A percentile compares a stretch with the other conserved stretches of the same genome.
Conservation (phyloP, 2,888 invertebrate genomes). For the Scaptodrosophila latifasciaeformis region DNA sequence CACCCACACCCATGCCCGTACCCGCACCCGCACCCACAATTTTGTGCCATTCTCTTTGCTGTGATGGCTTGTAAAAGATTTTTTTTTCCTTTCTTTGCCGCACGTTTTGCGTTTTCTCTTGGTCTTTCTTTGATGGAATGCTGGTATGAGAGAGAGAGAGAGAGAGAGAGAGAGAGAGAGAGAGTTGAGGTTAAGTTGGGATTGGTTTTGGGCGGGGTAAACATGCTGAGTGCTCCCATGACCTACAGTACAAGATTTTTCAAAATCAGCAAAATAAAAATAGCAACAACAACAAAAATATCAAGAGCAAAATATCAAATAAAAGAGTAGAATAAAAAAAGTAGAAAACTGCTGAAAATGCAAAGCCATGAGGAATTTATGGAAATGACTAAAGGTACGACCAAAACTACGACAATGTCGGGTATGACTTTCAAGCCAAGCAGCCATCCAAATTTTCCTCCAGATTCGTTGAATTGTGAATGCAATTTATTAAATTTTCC, state of each 20-base stretch:
- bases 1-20: background rate
- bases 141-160: too few species aligned
- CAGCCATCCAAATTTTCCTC: too few species aligned
- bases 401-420: conserved; percentile 8
- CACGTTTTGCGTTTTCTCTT: background rate
- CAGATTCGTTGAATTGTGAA: background rate
- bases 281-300: conserved; percentile 19
- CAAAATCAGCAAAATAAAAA: conserved; percentile 35
- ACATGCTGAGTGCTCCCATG: conserved; percentile 8
- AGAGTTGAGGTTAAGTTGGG: too few species aligned
- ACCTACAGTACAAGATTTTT: too few species aligned
- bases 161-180: too few species aligned
- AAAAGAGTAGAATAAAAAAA: conserved; percentile 20
- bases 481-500: background rate
- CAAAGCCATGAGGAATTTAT: conserved; percentile 63
- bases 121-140: background rate
- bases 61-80: background rate
- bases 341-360: conserved; percentile 50
- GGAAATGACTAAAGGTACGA: conserved; percentile 33
- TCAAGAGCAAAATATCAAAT: background rate
- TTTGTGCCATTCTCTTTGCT: conserved; percentile 1
- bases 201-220: conserved; percentile 11
- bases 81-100: conserved; percentile 17
- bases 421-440: conserved; percentile 2
- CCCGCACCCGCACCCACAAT: conserved; percentile 13